phyloP scores from a whole-genome alignment of 2,888 invertebrate species.

The Apodemia zela region DNA sequence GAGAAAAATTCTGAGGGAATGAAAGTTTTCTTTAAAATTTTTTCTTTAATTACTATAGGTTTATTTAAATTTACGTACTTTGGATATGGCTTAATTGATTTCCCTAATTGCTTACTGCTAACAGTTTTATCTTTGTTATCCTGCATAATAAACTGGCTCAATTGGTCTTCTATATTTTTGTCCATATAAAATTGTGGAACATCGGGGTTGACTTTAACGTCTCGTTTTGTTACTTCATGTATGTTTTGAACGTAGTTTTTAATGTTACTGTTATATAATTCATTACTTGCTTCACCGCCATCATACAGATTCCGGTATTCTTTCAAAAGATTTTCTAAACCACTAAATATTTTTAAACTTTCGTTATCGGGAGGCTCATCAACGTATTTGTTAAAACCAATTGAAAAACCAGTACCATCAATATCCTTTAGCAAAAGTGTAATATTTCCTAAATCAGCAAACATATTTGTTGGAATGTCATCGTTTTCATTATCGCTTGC shows the following conservation, averaged over 20 bases:
- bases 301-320: slow-evolving; percentile 54
- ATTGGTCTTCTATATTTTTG: neutral
- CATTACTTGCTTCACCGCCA: slow-evolving; percentile 27
- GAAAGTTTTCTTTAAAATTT: slow-evolving; percentile 9
- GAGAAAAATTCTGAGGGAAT: slow-evolving; percentile 47
- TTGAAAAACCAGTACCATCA: slow-evolving; percentile 59
- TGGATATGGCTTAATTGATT: neutral
- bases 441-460: slow-evolving; percentile 47
- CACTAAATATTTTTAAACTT: slow-evolving; percentile 55
- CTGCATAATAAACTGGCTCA: neutral
- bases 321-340: slow-evolving; percentile 55
- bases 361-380: slow-evolving; percentile 60
- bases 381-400: slow-evolving; percentile 62
- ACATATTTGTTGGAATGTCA: slow-evolving; percentile 32
- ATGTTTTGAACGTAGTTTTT: slow-evolving; percentile 26
- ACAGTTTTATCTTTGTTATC: neutral
- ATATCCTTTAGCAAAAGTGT: slow-evolving; percentile 59
- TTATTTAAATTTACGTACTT: neutral
- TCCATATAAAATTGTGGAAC: slow-evolving; percentile 28
- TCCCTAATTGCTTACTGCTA: neutral
- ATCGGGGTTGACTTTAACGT: slow-evolving; percentile 21
- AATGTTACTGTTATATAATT: slow-evolving; percentile 26
- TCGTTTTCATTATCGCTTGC: slow-evolving; percentile 37
- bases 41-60: slow-evolving; percentile 15
- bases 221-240: slow-evolving; percentile 30